Evolutionary conservation across 2,113 vertebrate genomes (phyloP), one percentile per base, ranked within the genome.

Genomic region (Otolemur garnettii): DNA sequence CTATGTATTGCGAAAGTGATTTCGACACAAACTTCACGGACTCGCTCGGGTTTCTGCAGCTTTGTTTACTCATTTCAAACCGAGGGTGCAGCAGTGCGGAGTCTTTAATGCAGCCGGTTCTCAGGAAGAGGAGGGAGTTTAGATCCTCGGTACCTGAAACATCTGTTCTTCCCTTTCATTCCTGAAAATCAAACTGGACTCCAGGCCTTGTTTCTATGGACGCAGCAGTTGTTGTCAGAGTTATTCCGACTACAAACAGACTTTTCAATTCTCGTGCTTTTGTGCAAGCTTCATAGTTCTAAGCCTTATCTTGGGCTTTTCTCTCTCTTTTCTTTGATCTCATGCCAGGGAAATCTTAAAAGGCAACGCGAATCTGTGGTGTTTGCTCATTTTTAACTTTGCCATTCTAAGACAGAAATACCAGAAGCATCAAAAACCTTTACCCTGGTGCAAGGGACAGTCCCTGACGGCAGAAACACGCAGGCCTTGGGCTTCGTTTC

Each of bases 291-390:
- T 97, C 96, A 93, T 88, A 96, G 93, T 98, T 98, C 97, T 96
- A 97, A 97, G 90, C 66, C 84, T 98, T 98, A 98, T 98, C 98
- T 98, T 55, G 53, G 97, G 94, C 98, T 98, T 98, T 98, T 98
- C 97, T 98, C 97, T 92, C 92, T 89, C n/a, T 77, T 75, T 42
- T 86, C 98, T 98, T 98, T 98, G 98, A 98, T 98, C 96, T 71
- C 96, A 69, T 93, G 98, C 97, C 97, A 98, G 97, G 90, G 96
- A 96, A 94, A 88, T 91, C 98, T 98, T 97, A 91, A 45, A 59
- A 96, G 97, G 93, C 82, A 94, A 87, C 83, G 85, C 22, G 35
- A 97, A 85, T 97, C 96, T 97, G 89, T 91, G 92, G 90, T 95
- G 95, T 97, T 98, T 96, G 96, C 94, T 96, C 97, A 95, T 95